Conservation (phyloP, 1,140 invertebrate species). For the Matsumurasca onukii region DNA sequence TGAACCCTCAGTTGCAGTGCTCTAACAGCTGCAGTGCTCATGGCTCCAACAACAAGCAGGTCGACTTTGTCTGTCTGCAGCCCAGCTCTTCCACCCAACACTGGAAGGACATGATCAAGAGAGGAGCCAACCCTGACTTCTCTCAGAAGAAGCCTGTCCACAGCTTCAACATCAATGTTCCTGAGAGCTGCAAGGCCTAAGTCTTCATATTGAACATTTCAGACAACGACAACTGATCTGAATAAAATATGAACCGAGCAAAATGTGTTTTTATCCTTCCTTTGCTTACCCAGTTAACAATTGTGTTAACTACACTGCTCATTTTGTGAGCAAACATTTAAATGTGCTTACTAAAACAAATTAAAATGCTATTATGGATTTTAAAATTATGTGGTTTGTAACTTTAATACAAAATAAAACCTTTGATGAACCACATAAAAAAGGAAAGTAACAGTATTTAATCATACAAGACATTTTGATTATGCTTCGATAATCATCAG, state of each 20-base stretch:
- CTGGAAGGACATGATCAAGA: slow-evolving; percentile 53
- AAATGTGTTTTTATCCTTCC: background rate
- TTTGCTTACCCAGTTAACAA: background rate
- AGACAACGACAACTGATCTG: too few relatives aligned
- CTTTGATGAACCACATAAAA: too few relatives aligned
- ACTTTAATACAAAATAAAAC: too few relatives aligned
- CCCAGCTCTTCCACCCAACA: slow-evolving; percentile 47
- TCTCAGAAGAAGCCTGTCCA: slow-evolving; percentile 32
- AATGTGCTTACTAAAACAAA: too few relatives aligned
- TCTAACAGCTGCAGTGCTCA: slow-evolving; percentile 46
- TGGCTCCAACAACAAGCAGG: slow-evolving; percentile 45
- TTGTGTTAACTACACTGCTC: too few relatives aligned
- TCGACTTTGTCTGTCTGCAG: slow-evolving; percentile 55
- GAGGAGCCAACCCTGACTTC: slow-evolving; percentile 54
- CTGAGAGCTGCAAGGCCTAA: slow-evolving; percentile 28
- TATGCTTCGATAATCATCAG: too few relatives aligned
- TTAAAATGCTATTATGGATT: too few relatives aligned
- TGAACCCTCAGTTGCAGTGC: slow-evolving; percentile 53
- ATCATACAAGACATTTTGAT: too few relatives aligned
- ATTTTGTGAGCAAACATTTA: too few relatives aligned
- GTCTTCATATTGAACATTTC: background rate
- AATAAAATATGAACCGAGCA: background rate
- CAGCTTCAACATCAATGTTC: slow-evolving; percentile 29
- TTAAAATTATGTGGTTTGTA: too few relatives aligned
- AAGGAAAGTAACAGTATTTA: too few relatives aligned